These are phyloP conservation scores for Lophura nycthemera DNA, from an alignment of 2,113 vertebrate genomes.

Conservation along the genomic window DNA sequence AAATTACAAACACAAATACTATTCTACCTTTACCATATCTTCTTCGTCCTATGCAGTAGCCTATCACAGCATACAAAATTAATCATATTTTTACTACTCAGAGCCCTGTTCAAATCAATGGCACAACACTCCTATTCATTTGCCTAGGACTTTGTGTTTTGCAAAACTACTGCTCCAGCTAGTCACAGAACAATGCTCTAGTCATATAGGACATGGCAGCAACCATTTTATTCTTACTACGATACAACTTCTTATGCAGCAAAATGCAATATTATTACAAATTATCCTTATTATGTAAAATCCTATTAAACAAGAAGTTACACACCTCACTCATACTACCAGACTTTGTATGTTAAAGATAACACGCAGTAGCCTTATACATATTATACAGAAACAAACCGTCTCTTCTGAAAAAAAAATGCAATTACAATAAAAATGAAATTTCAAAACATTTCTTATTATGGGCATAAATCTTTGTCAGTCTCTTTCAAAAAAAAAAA, in stretches of 20 bases:
- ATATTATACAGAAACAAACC: constrained; percentile 41
- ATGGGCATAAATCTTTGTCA: neutral
- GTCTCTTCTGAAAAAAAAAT: constrained; percentile 8
- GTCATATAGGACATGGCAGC: constrained; percentile 40
- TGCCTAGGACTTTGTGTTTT: constrained; percentile 53
- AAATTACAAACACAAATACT: constrained; percentile 11
- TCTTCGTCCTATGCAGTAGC: constrained; percentile 36
- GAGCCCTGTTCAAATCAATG: constrained; percentile 49
- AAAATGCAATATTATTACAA: constrained; percentile 70
- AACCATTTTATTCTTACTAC: constrained; percentile 48
- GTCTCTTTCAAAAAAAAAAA: neutral
- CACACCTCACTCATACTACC: constrained; percentile 51
- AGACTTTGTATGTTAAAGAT: constrained; percentile 63
- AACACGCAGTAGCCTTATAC: constrained; percentile 32
- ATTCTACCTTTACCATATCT: neutral
- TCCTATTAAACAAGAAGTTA: constrained; percentile 71
- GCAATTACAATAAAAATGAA: constrained; percentile 9
- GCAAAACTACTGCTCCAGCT: constrained; percentile 49
- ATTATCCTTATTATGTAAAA: constrained; percentile 69
- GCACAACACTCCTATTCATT: constrained; percentile 61
- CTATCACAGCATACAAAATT: constrained; percentile 53
- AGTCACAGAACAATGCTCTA: constrained; percentile 58
- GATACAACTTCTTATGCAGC: constrained; percentile 37
- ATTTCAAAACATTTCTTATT: constrained; percentile 40
- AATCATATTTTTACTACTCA: constrained; percentile 53